These are phyloP conservation scores for Cheilinus undulatus DNA, from an alignment of 2,113 vertebrate genomes.

Conservation along the genomic window DNA sequence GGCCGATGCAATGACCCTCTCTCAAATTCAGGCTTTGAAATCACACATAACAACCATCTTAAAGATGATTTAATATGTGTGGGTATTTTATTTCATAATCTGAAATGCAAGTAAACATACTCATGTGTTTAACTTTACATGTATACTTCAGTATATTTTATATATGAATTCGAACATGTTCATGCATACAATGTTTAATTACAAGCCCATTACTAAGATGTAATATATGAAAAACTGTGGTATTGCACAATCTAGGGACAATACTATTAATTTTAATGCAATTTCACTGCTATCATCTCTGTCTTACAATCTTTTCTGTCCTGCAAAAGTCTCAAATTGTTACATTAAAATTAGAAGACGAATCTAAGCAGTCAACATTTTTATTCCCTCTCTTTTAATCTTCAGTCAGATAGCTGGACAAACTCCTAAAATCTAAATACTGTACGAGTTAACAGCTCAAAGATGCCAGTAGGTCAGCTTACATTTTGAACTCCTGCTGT, in stretches of 20 bases:
- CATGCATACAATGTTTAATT: too few species aligned
- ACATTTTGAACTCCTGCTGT: not conserved
- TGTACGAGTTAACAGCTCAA: not conserved
- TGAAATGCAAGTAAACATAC: too few species aligned
- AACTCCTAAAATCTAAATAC: not conserved
- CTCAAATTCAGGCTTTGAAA: too few species aligned
- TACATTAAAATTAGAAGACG: not conserved
- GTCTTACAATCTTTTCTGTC: not conserved
- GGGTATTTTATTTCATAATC: too few species aligned
- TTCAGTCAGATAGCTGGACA: constrained; percentile 13
- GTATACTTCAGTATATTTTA: too few species aligned
- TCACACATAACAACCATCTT: too few species aligned
- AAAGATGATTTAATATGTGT: too few species aligned
- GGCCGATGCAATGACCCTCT: too few species aligned
- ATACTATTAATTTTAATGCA: not conserved
- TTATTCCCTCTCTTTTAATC: not conserved
- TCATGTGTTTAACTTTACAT: too few species aligned
- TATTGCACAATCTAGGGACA: not conserved
- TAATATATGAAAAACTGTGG: not conserved
- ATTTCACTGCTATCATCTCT: not conserved
- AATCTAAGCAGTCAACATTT: not conserved
- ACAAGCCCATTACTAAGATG: too few species aligned
- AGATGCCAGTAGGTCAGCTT: not conserved
- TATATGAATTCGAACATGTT: too few species aligned
- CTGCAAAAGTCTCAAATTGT: not conserved